A percentile compares a stretch with the other conserved stretches of the same genome.
Conservation (phyloP, 2,113 vertebrate genomes). For the Malurus alboscapulatus region DNA sequence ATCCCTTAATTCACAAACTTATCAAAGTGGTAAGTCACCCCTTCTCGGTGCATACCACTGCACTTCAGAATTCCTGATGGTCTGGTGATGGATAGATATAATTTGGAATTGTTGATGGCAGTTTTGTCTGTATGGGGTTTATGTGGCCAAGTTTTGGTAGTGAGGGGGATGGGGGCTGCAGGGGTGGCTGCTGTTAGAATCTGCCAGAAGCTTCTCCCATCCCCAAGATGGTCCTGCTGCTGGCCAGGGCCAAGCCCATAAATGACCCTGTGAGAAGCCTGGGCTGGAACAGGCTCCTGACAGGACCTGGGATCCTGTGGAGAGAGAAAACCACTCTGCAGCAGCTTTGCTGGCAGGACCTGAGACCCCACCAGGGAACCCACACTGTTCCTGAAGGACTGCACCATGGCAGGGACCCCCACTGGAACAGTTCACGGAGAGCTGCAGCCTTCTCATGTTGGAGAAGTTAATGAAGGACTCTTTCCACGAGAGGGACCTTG, state of each 20-base stretch:
- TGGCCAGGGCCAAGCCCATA: not conserved
- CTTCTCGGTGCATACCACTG: not conserved
- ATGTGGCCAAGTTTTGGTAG: not conserved
- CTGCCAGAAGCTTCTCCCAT: not conserved
- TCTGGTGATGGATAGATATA: not conserved
- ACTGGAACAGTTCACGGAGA: not conserved
- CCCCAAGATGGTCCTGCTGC: accelerated
- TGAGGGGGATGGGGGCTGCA: not conserved
- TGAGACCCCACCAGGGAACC: not conserved
- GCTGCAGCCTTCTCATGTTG: not conserved
- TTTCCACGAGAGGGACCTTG: accelerated
- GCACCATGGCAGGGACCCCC: not conserved
- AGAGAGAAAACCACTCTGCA: not conserved
- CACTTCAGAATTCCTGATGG: not conserved
- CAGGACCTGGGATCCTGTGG: not conserved
- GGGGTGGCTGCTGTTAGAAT: not conserved
- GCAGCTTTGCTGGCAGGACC: not conserved
- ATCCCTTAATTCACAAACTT: not conserved
- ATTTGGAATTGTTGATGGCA: not conserved
- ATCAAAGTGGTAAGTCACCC: not conserved
- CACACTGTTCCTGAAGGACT: not conserved
- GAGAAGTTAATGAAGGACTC: not conserved
- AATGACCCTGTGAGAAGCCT: not conserved
- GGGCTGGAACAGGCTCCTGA: not conserved
- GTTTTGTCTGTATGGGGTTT: not conserved